phyloP scores from a whole-genome alignment of 2,888 invertebrate genomes.

The Sphaeridia pumilis region DNA sequence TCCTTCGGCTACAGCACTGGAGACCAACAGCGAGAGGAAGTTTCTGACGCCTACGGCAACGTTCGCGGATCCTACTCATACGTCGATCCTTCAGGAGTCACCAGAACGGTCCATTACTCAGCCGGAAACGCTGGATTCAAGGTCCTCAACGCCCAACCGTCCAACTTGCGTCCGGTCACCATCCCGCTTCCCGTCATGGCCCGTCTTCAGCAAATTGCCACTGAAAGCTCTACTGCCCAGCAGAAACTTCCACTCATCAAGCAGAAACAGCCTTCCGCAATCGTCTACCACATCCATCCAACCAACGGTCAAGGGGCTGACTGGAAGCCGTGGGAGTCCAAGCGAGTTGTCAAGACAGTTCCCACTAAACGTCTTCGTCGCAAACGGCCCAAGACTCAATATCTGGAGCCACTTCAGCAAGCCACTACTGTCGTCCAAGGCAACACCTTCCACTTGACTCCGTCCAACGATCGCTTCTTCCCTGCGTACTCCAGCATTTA shows the following conservation, averaged over 20 bases:
- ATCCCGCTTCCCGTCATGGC: slow-evolving; percentile 5
- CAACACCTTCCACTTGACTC: slow-evolving; percentile 13
- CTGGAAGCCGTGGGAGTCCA: slow-evolving; percentile 32
- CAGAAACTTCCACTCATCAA: not conserved
- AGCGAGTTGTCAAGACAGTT: not conserved
- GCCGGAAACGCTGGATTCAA: slow-evolving; percentile 28
- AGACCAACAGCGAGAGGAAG: slow-evolving; percentile 23
- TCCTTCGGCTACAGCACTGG: slow-evolving; percentile 29
- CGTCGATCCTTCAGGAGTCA: slow-evolving; percentile 23
- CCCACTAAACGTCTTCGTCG: not conserved
- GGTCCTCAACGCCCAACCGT: slow-evolving; percentile 23
- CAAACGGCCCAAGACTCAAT: not conserved
- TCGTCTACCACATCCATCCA: slow-evolving; percentile 32
- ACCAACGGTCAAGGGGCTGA: slow-evolving; percentile 5
- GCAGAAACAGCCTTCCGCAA: slow-evolving; percentile 23
- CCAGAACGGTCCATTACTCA: slow-evolving; percentile 26
- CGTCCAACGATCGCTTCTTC: slow-evolving; percentile 10
- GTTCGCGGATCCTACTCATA: slow-evolving; percentile 26
- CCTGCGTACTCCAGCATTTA: slow-evolving; percentile 9
- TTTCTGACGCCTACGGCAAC: slow-evolving; percentile 25
- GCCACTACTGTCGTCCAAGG: not conserved
- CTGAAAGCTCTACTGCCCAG: not conserved
- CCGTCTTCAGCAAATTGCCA: not conserved
- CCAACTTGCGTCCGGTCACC: slow-evolving; percentile 18
- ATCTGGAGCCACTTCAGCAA: not conserved